Evolutionary conservation across 2,797 vertebrate genomes (phyloP).

Genomic region (Silurus lanzhouensis): DNA sequence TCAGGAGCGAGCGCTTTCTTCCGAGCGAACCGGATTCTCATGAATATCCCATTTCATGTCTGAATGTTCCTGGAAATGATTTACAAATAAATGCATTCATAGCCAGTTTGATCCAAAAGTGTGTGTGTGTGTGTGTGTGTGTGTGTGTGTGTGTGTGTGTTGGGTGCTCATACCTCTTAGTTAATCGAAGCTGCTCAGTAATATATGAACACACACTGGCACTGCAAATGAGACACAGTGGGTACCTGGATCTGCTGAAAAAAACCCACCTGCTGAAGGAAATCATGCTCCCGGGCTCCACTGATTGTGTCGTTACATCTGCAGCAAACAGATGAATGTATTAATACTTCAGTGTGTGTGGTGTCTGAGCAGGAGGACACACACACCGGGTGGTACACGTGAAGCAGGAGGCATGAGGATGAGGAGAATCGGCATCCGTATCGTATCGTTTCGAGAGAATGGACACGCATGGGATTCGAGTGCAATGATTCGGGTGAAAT

Average conservation of each 20-base stretch:
- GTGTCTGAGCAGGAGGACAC: background rate
- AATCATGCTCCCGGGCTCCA: background rate
- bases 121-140: background rate
- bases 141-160: background rate
- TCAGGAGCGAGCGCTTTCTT: background rate
- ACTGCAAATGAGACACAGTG: constrained; percentile 34
- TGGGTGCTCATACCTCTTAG: background rate
- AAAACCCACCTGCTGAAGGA: background rate
- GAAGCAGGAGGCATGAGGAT: background rate
- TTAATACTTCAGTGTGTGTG: constrained; percentile 5
- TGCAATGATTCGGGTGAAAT: no score
- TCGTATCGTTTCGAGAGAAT: background rate
- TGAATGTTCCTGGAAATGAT: background rate
- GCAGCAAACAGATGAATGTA: constrained; percentile 15
- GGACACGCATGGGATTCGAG: no score
- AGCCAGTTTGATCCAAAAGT: no score
- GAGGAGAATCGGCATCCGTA: background rate
- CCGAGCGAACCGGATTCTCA: background rate
- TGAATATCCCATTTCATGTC: background rate
- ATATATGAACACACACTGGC: constrained; percentile 17
- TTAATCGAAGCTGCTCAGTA: background rate
- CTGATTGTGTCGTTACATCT: constrained; percentile 12
- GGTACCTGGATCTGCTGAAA: constrained; percentile 10
- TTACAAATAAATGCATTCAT: background rate
- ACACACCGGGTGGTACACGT: background rate